These are phyloP conservation scores for Limnothrissa miodon DNA, from an alignment of 2,113 vertebrate species.

Conservation along the genomic window DNA sequence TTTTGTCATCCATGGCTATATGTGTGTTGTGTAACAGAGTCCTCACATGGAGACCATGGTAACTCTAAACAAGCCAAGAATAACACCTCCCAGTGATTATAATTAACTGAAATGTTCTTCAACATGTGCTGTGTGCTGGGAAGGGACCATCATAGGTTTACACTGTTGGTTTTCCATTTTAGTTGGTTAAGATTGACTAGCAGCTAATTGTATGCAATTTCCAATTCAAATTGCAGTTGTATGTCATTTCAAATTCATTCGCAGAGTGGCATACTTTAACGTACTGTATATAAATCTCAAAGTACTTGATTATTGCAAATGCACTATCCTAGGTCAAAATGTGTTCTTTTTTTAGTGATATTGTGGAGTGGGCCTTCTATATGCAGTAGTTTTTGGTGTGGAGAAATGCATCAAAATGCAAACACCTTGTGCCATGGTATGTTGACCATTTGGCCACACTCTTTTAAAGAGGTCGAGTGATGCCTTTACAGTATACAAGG, in stretches of 20 bases:
- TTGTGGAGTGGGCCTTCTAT: not conserved
- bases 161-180: not conserved
- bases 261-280: too few relatives aligned
- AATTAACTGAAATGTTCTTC: not conserved
- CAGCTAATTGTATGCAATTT: not conserved
- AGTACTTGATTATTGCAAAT: not conserved
- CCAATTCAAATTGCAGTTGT: too few relatives aligned
- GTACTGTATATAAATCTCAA: too few relatives aligned
- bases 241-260: too few relatives aligned
- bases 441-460: not conserved
- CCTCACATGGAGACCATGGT: not conserved
- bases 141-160: not conserved
- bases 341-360: not conserved
- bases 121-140: not conserved
- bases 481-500: slow-evolving; percentile 16
- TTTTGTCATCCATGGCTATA: not conserved
- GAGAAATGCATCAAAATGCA: too few relatives aligned
- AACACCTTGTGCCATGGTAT: not conserved
- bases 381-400: too few relatives aligned
- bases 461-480: not conserved
- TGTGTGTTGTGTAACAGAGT: not conserved
- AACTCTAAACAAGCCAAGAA: slow-evolving; percentile 19
- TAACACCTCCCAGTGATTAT: not conserved
- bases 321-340: not conserved
- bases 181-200: not conserved